Base-by-base conservation (phyloP, 2,113 vertebrate species). In the Amia ocellicauda region DNA sequence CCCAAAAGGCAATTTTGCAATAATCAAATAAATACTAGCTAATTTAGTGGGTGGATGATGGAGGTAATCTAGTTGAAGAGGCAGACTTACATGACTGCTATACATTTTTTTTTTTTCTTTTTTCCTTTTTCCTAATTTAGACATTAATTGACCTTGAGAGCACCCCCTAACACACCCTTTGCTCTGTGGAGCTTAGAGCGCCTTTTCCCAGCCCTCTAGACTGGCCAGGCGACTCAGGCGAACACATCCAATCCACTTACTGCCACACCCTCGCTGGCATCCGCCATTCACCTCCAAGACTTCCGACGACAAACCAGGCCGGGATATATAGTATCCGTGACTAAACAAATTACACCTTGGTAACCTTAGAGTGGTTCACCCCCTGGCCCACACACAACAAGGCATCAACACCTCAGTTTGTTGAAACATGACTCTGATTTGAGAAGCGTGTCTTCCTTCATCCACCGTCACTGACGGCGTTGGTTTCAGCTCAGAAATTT, bases 81-180 rank as follows among this genome's bases (percentile, higher is more conserved):
- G 43, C 10, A 57, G 27, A 8, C 43, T n/a, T 47, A 8, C 16
- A 16, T n/a, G 14, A 47, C 27, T 16, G 9, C 45, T 62, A 62
- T 20, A 17, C 7, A 26, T 31, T 31, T 19, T 31, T 17, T 9
- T 17, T 24, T 16, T 36, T 36, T 36, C 31, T 36, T n/a, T n/a
- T n/a, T n/a, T n/a, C n/a, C n/a, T n/a, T 57, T 58, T 66, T 52
- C 42, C 29, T 52, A 58, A 65, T 65, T 49, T 51, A 51, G 58
- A 50, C 27, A 28, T 53, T 53, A 53, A 40, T 20, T 53, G 28
- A 53, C 61, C 31, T 53, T 54, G 26, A 11, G 19, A 3, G 29
- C 31, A 41, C 50, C 13, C 14, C 43, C 19, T 20, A 29, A 55
- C 53, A 47, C 43, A 47, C n/a, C 43, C 16, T 36, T 14, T n/a